These are phyloP conservation scores for Shinisaurus crocodilurus DNA, from an alignment of 2,113 vertebrate genomes.

Conservation along the genomic window DNA sequence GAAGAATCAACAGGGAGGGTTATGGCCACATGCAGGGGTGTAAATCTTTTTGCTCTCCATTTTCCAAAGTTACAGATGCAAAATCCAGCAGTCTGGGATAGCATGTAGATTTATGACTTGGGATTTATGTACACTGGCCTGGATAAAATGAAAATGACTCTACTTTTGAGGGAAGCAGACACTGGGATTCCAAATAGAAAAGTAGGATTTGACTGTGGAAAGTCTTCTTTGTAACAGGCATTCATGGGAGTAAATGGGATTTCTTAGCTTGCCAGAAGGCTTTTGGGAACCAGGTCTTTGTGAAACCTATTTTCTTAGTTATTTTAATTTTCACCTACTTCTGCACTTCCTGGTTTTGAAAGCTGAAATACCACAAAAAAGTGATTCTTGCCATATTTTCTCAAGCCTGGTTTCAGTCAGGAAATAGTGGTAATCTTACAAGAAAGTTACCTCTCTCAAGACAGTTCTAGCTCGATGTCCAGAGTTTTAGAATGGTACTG, in stretches of 20 bases:
- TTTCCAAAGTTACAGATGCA: conserved; percentile 70
- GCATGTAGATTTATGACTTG: conserved; percentile 68
- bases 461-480: neutral
- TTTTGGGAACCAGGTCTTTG: neutral
- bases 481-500: neutral
- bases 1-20: conserved; percentile 55
- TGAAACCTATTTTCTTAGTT: conserved; percentile 13
- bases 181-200: conserved; percentile 47
- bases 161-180: conserved; percentile 18
- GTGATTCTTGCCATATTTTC: neutral
- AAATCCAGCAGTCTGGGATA: conserved; percentile 69
- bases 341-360: conserved; percentile 23
- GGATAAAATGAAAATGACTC: conserved; percentile 69
- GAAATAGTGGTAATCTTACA: neutral
- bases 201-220: conserved; percentile 29
- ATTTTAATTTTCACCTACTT: conserved; percentile 35
- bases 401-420: conserved; percentile 20
- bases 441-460: neutral
- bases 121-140: conserved; percentile 69
- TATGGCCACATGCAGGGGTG: conserved; percentile 58
- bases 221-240: conserved; percentile 10
- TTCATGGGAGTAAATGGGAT: neutral
- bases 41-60: conserved; percentile 71
- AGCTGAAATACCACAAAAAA: neutral
- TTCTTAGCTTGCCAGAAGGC: neutral